Base-by-base conservation (phyloP, 2,797 vertebrate genomes). In the Cryptoprocta ferox region DNA sequence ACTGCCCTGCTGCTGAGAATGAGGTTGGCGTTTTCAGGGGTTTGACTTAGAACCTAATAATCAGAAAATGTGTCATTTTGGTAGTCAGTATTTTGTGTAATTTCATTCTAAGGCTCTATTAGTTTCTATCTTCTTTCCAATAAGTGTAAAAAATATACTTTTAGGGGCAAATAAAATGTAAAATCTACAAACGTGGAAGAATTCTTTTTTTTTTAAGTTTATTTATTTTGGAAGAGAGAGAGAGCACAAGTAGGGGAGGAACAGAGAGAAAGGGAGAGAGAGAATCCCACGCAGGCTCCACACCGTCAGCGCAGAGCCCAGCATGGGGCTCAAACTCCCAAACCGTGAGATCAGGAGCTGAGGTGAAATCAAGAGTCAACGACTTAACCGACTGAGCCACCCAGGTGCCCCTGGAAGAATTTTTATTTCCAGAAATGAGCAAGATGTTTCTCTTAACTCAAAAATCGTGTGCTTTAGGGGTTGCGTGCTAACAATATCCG, bases 101-200 rank as follows among this genome's bases (percentile, higher is more conserved):
- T 61, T 83, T 73, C 48, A 24, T 61, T 86, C 80, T 10, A 39
- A 73, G 79, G 4, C 24, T 76, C n/a, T 79, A 5, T 61, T 76
- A 63, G 76, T 93, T 96, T 65, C 28, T 2, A 2, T 65, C 61
- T 6, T 91, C 21, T 85, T 95, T 82, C 28, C 70, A 91, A 11
- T 91, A 85, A 88, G 39, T 71, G 15, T 88, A 70, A 82, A 84
- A 56, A 66, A 83, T 11, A 59, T 39, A 73, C 42, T 21, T 71
- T 50, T 79, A 84, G n/a, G n/a, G 71, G 14, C 35, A 96, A 66
- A 71, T 94, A 93, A 81, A 28, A 88, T 84, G 21, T 71, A 76
- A 70, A 66, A 42, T 85, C 35, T 88, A 24, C 26, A 81, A 71
- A 48, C 30, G 28, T 68, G 28, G 68, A 86, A 76, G 42, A 71